Percentiles rank a stretch among this genome's conserved stretches.
These are phyloP conservation scores for Montipora capricornis DNA, from an alignment of 64 coral and sea anemone species.

Conservation along the genomic window DNA sequence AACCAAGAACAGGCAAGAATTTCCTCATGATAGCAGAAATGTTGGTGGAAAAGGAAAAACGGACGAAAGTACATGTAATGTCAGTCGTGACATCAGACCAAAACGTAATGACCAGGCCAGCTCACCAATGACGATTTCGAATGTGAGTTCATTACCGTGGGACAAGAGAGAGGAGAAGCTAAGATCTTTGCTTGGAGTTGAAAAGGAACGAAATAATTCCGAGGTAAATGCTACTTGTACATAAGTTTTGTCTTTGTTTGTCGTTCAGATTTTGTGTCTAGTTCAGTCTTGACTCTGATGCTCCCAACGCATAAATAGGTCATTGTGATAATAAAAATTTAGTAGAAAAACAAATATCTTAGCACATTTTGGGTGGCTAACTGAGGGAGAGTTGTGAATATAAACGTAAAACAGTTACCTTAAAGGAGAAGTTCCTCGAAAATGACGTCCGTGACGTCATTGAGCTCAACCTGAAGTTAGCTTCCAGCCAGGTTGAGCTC, in stretches of 20 bases:
- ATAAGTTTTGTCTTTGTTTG: not conserved
- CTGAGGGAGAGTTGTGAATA: too few relatives aligned
- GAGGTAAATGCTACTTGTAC: conserved; percentile 25
- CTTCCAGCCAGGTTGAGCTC: too few relatives aligned
- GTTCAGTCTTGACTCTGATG: too few relatives aligned
- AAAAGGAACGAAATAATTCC: conserved; percentile 37
- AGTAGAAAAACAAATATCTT: too few relatives aligned
- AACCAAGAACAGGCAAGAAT: not conserved
- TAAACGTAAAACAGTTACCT: too few relatives aligned
- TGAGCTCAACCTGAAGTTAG: too few relatives aligned
- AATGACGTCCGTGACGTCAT: too few relatives aligned
- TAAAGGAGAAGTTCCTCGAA: too few relatives aligned
- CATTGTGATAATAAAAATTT: too few relatives aligned
- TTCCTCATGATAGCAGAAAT: not conserved
- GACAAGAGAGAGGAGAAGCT: conserved; percentile 44
- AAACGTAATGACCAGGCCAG: not conserved
- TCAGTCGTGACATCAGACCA: not conserved
- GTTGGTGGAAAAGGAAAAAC: not conserved
- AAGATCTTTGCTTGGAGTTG: conserved; percentile 49
- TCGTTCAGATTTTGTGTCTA: too few relatives aligned
- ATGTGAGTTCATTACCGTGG: not conserved
- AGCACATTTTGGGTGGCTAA: too few relatives aligned
- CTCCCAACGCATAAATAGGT: too few relatives aligned
- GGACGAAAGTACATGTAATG: not conserved
- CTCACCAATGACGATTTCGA: not conserved